Conservation (phyloP, 1,140 invertebrate species). For the Cherax quadricarinatus region DNA sequence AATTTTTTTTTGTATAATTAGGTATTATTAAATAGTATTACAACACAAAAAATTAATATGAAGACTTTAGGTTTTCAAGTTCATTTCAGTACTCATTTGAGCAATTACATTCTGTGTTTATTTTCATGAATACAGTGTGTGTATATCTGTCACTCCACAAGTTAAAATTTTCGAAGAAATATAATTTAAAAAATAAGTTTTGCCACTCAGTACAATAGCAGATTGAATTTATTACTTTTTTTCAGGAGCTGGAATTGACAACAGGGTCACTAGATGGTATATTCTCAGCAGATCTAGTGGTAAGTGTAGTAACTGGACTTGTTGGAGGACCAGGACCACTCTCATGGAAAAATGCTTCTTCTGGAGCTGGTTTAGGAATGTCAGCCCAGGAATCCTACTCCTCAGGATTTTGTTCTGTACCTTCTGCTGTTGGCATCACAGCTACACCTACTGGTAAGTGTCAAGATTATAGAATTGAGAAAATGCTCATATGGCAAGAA, state of each 20-base stretch:
- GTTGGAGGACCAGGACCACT: constrained; percentile 38
- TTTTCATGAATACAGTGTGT: too few relatives aligned
- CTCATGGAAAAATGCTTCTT: constrained; percentile 24
- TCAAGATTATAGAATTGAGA: background rate
- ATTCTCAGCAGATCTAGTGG: constrained; percentile 35
- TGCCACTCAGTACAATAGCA: too few relatives aligned
- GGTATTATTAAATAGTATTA: too few relatives aligned
- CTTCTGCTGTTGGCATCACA: constrained; percentile 16
- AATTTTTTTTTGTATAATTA: too few relatives aligned
- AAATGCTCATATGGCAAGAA: too few relatives aligned
- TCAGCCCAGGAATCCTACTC: constrained; percentile 43
- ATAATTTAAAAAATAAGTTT: too few relatives aligned
- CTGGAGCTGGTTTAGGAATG: constrained; percentile 1
- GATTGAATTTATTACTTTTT: background rate
- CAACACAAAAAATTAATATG: too few relatives aligned
- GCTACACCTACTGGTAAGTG: constrained; percentile 17
- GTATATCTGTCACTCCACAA: too few relatives aligned
- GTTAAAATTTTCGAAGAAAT: too few relatives aligned
- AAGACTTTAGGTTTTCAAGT: too few relatives aligned
- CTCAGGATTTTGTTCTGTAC: constrained; percentile 48
- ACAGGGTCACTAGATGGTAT: constrained; percentile 40
- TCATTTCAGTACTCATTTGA: too few relatives aligned
- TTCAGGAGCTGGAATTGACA: constrained; percentile 56
- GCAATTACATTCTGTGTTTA: too few relatives aligned
- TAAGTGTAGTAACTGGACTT: constrained; percentile 50